Conservation (phyloP, 2,888 invertebrate species). For the Brachycybe producta region DNA sequence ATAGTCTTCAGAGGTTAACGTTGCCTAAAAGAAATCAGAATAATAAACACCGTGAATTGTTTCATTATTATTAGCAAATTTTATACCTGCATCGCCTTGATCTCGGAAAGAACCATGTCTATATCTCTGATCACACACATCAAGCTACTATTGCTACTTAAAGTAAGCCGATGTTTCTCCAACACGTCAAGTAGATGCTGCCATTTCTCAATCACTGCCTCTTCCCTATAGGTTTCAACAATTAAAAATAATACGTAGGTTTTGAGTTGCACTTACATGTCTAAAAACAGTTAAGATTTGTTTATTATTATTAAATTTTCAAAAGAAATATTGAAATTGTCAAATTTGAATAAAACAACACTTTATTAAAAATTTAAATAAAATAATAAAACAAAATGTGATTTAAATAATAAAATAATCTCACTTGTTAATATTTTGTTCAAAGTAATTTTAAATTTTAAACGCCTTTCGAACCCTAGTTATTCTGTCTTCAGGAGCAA, state of each 20-base stretch:
- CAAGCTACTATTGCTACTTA: slow-evolving; percentile 65
- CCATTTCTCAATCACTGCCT: slow-evolving; percentile 77
- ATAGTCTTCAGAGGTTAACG: slow-evolving; percentile 69
- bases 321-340: not conserved
- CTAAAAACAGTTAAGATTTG: not conserved
- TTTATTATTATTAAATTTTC: not conserved
- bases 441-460: no score
- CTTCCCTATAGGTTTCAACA: slow-evolving; percentile 50
- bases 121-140: slow-evolving; percentile 84
- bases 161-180: slow-evolving; percentile 63
- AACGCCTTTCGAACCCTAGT: no score
- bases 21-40: slow-evolving; percentile 36
- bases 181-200: slow-evolving; percentile 66
- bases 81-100: slow-evolving; percentile 63
- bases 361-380: not conserved
- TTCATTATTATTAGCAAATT: no score
- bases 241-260: no score
- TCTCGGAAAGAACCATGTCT: slow-evolving; percentile 69
- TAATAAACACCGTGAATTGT: no score
- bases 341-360: not conserved
- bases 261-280: not conserved
- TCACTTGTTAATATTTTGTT: no score
- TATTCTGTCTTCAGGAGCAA: no score
- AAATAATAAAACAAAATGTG: no score
- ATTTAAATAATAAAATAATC: no score